A percentile compares a stretch with the other conserved stretches of the same genome.
Evolutionary conservation across 2,113 vertebrate species (phyloP).

Genomic region (Sceloporus tristichus): DNA sequence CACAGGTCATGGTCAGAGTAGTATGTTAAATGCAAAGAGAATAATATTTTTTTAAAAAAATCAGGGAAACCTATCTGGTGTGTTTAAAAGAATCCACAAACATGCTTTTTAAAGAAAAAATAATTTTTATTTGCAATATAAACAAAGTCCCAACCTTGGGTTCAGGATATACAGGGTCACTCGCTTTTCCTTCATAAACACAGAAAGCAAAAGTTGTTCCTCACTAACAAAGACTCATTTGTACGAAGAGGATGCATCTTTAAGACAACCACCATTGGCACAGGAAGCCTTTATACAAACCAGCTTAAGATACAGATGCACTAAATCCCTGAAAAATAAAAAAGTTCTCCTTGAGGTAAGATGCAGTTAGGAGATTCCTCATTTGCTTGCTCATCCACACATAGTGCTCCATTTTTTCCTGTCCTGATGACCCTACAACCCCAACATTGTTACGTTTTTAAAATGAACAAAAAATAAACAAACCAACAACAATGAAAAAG

Average conservation of each 20-base stretch:
- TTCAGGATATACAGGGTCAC: constrained; percentile 88
- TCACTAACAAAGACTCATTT: constrained; percentile 87
- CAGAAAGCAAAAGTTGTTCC: constrained; percentile 88
- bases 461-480: constrained; percentile 58
- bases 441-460: constrained; percentile 65
- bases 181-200: constrained; percentile 91
- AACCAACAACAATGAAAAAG: constrained; percentile 61
- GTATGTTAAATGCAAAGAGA: constrained; percentile 35
- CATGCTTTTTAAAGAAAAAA: constrained; percentile 93
- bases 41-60: constrained; percentile 10
- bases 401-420: constrained; percentile 50
- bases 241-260: constrained; percentile 87
- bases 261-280: constrained; percentile 86
- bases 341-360: constrained; percentile 94
- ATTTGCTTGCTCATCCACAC: constrained; percentile 64
- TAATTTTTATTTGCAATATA: constrained; percentile 99
- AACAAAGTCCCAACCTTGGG: constrained; percentile 94
- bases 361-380: constrained; percentile 76
- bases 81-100: constrained; percentile 46
- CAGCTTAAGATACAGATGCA: constrained; percentile 88
- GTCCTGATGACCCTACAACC: constrained; percentile 67
- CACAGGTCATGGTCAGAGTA: constrained; percentile 49
- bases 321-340: constrained; percentile 94
- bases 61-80: background rate
- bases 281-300: constrained; percentile 86